Base-by-base conservation (phyloP, 1,140 invertebrate genomes). In the Drosophila ananassae region DNA sequence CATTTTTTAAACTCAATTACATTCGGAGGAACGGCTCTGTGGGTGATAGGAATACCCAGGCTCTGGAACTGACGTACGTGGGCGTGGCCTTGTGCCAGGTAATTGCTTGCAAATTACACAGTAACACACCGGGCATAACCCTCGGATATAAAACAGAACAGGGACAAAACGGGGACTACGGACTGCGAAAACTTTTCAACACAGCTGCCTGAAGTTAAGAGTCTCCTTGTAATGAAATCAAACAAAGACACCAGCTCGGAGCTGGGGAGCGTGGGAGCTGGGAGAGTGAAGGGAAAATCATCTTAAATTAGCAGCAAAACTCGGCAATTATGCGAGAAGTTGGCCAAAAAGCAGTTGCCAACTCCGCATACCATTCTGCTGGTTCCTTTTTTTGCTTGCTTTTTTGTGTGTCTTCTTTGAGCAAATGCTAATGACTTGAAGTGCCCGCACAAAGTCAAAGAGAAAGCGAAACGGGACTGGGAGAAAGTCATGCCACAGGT, bases 21-120 rank as follows among this genome's bases (percentile, higher is more conserved):
- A 72, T 74, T 59, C 51, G 51, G 2, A 59, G 58, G 53, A 62
- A 50, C 37, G 56, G 46, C 13, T 17, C 22, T 9, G 12, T 22
- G 32, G 50, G 30, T 25, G 47, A 28, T 50, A 3, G 12, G 17
- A 17, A 17, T 17, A 1, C 17, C 17, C 1, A 39, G 34, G 8
- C 34, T 12, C 34, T 41, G 22, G 0, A 32, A 13, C 2, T 10
- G 30, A 39, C 32, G 34, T 39, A 32, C 51, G 67, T 47, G 28
- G 37, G 51, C 50, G 48, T 32, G 22, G 10, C 21, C 37, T 47
- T 47, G 37, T 41, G 34, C 53, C 73, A 77, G 78, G 78, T 85
- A 87, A 85, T 85, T 87, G 82, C 78, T 78, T 71, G 81, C 71
- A 87, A 87, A 87, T 87, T 76, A 76, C 72, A 76, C 53, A 76